These are phyloP conservation scores for Lepidochrysops patricia DNA, from an alignment of 2,888 invertebrate genomes.

Conservation along the genomic window DNA sequence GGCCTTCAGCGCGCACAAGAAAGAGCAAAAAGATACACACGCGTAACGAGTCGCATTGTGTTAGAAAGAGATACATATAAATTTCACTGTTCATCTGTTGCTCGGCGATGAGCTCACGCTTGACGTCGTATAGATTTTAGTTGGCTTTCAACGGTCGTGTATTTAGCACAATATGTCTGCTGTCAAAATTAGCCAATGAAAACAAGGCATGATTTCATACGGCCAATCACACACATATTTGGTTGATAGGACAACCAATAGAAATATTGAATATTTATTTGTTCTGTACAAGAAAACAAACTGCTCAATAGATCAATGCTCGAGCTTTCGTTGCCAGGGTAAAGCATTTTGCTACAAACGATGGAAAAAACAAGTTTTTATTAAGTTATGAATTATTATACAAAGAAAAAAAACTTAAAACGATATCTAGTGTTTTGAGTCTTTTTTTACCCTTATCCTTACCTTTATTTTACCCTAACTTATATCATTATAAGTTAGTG, in stretches of 20 bases:
- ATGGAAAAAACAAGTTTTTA: neutral
- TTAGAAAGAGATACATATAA: slow-evolving; percentile 62
- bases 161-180: slow-evolving; percentile 6
- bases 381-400: too few relatives aligned
- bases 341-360: neutral
- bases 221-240: slow-evolving; percentile 14
- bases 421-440: too few relatives aligned
- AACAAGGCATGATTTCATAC: neutral
- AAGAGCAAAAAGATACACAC: slow-evolving; percentile 39
- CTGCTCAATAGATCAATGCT: neutral
- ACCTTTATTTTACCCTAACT: too few relatives aligned
- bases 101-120: slow-evolving; percentile 30
- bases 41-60: slow-evolving; percentile 13
- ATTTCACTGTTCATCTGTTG: slow-evolving; percentile 41
- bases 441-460: too few relatives aligned
- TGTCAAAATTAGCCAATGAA: slow-evolving; percentile 18
- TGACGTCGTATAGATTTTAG: slow-evolving; percentile 34
- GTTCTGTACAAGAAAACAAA: neutral
- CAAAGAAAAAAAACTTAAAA: too few relatives aligned
- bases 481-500: too few relatives aligned
- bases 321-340: neutral
- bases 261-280: neutral
- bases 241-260: neutral
- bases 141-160: slow-evolving; percentile 22
- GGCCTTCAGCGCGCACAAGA: slow-evolving; percentile 59